A percentile compares a stretch with the other conserved stretches of the same genome.
These are phyloP conservation scores for Acrossocheilus fasciatus DNA, from an alignment of 2,797 vertebrate species.

Conservation along the genomic window DNA sequence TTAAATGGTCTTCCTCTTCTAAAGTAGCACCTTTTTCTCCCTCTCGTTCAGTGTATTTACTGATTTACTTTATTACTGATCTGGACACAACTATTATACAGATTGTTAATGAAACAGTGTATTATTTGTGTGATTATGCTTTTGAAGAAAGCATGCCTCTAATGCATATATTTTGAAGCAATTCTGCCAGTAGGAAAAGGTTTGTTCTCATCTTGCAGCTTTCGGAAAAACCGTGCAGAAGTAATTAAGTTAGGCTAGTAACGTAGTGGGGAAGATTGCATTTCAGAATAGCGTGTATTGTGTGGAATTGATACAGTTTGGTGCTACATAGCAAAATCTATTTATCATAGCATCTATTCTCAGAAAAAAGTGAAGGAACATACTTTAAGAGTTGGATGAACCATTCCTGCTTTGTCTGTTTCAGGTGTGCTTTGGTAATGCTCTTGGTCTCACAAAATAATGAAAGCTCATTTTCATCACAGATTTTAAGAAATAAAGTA, in stretches of 20 bases:
- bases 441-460: background rate
- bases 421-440: background rate
- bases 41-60: background rate
- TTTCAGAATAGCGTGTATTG: background rate
- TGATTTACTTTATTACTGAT: constrained; percentile 11
- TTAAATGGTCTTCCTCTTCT: constrained; percentile 22
- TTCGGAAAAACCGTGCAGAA: background rate
- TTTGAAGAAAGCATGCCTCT: constrained; percentile 10
- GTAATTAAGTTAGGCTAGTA: constrained; percentile 4
- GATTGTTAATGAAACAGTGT: background rate
- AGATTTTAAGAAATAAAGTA: background rate
- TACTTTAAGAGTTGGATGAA: background rate
- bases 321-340: background rate
- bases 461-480: background rate
- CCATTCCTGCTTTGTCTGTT: constrained; percentile 24
- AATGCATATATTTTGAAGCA: background rate
- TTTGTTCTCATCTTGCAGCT: background rate
- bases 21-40: background rate
- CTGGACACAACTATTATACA: background rate
- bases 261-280: too few relatives aligned
- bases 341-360: background rate
- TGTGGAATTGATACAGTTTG: constrained; percentile 1
- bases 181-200: background rate
- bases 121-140: constrained; percentile 10
- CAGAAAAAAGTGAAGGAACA: constrained; percentile 10